Conservation (phyloP, 2,797 vertebrate species). For the Sus cebifrons region DNA sequence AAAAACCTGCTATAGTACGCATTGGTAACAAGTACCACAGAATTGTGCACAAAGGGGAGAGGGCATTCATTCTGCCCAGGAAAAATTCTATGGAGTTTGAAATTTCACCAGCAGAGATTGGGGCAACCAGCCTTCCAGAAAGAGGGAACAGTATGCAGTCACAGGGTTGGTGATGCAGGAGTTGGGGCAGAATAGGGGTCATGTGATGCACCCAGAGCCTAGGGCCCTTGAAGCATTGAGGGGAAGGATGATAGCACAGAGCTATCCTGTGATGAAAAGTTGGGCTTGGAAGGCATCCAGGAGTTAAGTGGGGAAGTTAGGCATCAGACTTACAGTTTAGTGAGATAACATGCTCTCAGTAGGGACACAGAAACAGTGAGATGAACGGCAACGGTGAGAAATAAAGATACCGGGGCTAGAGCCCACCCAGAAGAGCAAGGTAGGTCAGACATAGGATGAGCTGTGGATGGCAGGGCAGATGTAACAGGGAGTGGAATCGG, state of each 20-base stretch:
- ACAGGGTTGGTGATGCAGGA: accelerated
- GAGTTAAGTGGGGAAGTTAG: neutral
- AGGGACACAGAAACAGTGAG: neutral
- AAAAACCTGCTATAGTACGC: too few relatives aligned
- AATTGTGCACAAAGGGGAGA: neutral
- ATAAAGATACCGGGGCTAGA: neutral
- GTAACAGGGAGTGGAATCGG: accelerated
- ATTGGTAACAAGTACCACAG: accelerated
- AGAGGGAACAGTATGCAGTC: accelerated
- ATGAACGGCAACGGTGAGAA: neutral
- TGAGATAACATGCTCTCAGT: accelerated
- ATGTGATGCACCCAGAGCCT: accelerated
- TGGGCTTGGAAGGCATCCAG: neutral
- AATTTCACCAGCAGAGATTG: neutral
- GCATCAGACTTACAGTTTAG: neutral
- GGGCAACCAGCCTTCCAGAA: neutral
- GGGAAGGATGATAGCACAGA: accelerated
- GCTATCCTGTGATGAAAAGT: neutral
- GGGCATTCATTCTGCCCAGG: neutral
- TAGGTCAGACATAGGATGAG: neutral
- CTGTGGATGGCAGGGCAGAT: accelerated
- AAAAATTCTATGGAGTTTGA: neutral
- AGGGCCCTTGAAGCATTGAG: neutral
- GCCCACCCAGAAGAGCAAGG: too few relatives aligned
- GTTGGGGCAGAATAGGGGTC: too few relatives aligned